phyloP scores from a whole-genome alignment of 1,140 invertebrate species.

The Drosophila ficusphila region DNA sequence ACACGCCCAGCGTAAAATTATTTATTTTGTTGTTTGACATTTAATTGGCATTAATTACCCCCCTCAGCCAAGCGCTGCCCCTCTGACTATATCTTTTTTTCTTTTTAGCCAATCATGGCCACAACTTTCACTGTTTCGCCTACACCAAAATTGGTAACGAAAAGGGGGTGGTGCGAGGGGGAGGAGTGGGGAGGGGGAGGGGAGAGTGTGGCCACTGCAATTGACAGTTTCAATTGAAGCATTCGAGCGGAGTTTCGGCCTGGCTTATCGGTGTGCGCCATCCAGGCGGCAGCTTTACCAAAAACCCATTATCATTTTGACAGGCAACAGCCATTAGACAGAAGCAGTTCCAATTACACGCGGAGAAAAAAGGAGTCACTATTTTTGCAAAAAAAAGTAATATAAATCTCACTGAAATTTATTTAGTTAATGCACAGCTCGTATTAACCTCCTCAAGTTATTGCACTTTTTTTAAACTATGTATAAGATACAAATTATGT shows the following conservation, averaged over 20 bases:
- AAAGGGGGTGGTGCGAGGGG: not conserved
- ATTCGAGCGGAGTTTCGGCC: constrained; percentile 6
- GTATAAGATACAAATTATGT: no score
- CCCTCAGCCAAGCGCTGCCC: constrained; percentile 1
- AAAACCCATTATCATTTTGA: constrained; percentile 58
- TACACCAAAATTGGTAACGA: constrained; percentile 62
- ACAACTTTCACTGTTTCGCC: constrained; percentile 74
- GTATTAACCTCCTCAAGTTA: no score
- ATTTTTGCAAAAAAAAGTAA: not conserved
- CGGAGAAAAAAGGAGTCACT: constrained; percentile 1
- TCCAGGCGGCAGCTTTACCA: constrained; percentile 27
- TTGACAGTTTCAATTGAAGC: constrained; percentile 74
- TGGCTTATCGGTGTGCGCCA: constrained; percentile 54
- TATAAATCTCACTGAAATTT: no score
- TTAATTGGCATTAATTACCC: constrained; percentile 80
- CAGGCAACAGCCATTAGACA: constrained; percentile 52
- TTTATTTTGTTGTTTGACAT: constrained; percentile 65
- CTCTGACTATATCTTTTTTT: not conserved
- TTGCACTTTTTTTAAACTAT: no score
- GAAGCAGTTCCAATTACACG: constrained; percentile 39
- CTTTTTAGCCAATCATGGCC: constrained; percentile 11
- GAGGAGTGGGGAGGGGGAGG: not conserved
- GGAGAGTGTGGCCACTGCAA: constrained; percentile 33
- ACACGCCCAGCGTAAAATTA: constrained; percentile 53
- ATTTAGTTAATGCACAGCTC: no score